Percentiles rank a stretch among this genome's conserved stretches.
Evolutionary conservation across 2,113 vertebrate species (phyloP).

Genomic region (Pycnonotus jocosus): DNA sequence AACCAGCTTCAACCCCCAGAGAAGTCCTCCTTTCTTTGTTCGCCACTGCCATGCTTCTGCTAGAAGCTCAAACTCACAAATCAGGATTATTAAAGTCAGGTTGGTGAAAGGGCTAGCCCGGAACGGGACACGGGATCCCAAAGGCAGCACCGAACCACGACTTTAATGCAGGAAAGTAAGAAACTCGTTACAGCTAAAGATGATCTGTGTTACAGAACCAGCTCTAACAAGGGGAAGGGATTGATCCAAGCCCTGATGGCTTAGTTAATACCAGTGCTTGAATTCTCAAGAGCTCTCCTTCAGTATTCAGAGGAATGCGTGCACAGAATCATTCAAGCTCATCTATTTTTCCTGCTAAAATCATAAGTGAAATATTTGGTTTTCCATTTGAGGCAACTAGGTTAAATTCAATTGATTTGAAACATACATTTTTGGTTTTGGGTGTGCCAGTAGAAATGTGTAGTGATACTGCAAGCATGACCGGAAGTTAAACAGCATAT

Average conservation of each 20-base stretch:
- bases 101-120: too few relatives aligned
- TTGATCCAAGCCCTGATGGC: neutral
- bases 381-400: neutral
- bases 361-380: accelerated
- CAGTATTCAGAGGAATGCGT: neutral
- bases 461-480: neutral
- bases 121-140: too few relatives aligned
- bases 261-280: neutral
- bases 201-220: neutral
- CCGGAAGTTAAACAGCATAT: neutral
- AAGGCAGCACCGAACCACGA: too few relatives aligned
- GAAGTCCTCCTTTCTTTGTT: too few relatives aligned
- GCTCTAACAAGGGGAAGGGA: neutral
- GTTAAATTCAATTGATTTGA: neutral
- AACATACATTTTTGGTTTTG: neutral
- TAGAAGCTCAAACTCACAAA: too few relatives aligned
- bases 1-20: too few relatives aligned
- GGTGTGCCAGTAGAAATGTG: neutral
- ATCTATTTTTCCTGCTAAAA: neutral
- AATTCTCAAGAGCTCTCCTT: neutral
- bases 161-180: neutral
- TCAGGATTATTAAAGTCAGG: too few relatives aligned
- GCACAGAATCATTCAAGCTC: neutral
- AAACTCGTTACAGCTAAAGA: neutral
- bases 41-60: too few relatives aligned